phyloP scores from a whole-genome alignment of 92 coral and sea anemone species.

The Parazoanthus swiftii region DNA sequence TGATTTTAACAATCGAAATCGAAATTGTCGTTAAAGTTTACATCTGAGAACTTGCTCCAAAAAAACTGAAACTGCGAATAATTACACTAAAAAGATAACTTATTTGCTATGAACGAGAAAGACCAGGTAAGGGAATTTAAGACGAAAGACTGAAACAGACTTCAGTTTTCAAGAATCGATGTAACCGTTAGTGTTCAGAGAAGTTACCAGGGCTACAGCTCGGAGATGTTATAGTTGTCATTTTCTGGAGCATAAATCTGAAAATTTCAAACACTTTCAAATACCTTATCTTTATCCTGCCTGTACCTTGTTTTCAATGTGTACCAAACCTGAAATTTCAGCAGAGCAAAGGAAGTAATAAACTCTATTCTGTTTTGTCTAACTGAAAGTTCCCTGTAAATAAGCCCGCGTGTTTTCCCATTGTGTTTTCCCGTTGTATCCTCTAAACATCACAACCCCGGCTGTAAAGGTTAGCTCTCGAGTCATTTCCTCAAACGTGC shows the following conservation, averaged over 20 bases:
- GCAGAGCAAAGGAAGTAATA: not conserved
- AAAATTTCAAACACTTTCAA: no score
- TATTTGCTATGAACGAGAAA: not conserved
- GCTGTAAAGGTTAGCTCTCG: no score
- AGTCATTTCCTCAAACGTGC: no score
- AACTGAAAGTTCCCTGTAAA: not conserved
- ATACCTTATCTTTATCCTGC: not conserved
- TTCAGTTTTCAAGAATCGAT: no score
- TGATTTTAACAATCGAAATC: not conserved
- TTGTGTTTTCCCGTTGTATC: not conserved
- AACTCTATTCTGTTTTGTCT: not conserved
- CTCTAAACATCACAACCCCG: not conserved
- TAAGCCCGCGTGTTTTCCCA: not conserved
- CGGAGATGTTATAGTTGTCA: no score
- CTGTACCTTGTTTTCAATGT: not conserved
- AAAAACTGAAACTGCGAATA: not conserved
- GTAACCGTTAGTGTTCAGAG: no score
- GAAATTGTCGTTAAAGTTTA: not conserved
- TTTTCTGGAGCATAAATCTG: no score
- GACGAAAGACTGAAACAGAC: not conserved
- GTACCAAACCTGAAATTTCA: not conserved
- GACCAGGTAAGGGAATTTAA: not conserved
- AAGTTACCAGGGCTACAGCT: no score
- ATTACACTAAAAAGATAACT: not conserved
- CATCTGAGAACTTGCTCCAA: not conserved